Evolutionary conservation across 2,797 vertebrate species (phyloP), one percentile per base, ranked within the genome.

Genomic region (Typhlichthys subterraneus): DNA sequence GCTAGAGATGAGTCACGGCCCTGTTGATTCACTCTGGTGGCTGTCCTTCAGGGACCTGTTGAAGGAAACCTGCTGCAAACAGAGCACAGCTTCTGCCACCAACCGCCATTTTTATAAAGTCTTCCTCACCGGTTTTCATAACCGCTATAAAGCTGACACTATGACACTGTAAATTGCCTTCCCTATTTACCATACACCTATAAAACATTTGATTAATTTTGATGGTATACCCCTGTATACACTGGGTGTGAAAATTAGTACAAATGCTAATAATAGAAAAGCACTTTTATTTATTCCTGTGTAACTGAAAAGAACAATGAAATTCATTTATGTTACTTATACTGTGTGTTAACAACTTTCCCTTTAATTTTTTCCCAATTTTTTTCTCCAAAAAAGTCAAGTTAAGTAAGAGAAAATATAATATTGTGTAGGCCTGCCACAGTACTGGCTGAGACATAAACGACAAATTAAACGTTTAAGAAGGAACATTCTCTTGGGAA

Each of bases 341-440:
- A 49, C 52, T 12, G 57, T 45, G 42, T 54, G 62, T 4, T 56
- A 58, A 31, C 15, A 51, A 29, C 17, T 12, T 53, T 9, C 52
- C 50, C 60, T 55, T 12, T 33, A 57, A 29, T 29, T 29, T 29
- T 29, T 63, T 63, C 77, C 63, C 73, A 65, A 53, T 81, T 55
- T 60, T 53, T 64, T 75, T 29, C 3, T 4, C 23, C 23, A 29
- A 29, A 29, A 29, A 29, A 29, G 23, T 53, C 12, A 70, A 61
- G 87, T 88, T 75, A 81, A 83, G 83, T 87, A 71, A 77, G 85
- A 84, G 70, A 87, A 89, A 88, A 88, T 77, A 81, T 51, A 75
- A 75, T 67, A 53, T 69, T 87, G 66, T 80, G 69, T 75, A 70
- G 76, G 61, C 71, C 66, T 62, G 77, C 80, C 68, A 58, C 72